Base-by-base conservation (phyloP, 1,140 invertebrate genomes). In the Armadillidium nasatum region DNA sequence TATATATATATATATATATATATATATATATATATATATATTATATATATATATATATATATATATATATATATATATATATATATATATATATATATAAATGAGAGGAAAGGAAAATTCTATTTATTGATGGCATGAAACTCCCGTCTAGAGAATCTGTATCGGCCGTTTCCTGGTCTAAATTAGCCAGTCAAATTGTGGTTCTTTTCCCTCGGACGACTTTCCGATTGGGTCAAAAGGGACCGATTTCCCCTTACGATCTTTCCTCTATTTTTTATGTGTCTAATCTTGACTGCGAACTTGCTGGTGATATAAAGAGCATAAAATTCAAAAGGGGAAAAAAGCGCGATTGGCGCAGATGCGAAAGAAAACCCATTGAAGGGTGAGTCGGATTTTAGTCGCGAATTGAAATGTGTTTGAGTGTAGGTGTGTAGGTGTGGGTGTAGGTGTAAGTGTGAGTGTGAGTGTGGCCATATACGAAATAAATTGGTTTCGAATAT, bases 61-160 rank as follows among this genome's bases (percentile, higher is more conserved):
- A 60, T 60, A 60, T 60, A 60, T 60, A 60, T 60, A 60, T 60
- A 60, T 60, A 60, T 60, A 60, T 60, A 60, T 60, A 60, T 60
- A 60, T 60, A 60, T 60, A 60, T 60, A 60, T 60, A 60, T 60
- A 60, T 60, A 60, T 60, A 60, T 60, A 60, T 60, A 15, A 60
- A 19, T 60, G 11, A 60, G 19, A 1, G 11, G 1, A 19, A 50
- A 15, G 2, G 19, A 60, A 60, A 19, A 13, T 13, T 60, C 50
- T 60, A 60, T 60, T 60, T 60, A 60, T 60, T 60, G 50, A 15
- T 60, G 50, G 50, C 11, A 60, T 60, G 19, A 60, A 13, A 60
- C 50, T 60, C 50, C 19, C 11, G 19, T 13, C 11, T 19, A 13
- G 50, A 13, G 50, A 60, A 13, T 60, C 19, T 60, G 7, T 60